Base-by-base conservation (phyloP, 2,797 vertebrate genomes). In the Melanotaenia pygmaea region DNA sequence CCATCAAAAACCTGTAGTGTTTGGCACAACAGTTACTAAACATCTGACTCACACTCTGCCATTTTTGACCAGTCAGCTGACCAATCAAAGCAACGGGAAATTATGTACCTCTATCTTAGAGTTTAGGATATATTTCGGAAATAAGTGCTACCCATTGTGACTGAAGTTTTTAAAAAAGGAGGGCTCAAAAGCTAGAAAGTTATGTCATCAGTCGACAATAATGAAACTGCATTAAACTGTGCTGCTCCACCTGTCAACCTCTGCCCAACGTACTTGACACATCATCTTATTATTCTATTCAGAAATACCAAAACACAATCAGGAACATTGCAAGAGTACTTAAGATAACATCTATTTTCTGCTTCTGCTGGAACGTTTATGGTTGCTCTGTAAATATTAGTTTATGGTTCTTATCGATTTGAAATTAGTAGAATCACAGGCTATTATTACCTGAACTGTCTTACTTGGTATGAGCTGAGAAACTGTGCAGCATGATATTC, bases 21-120 rank as follows among this genome's bases (percentile, higher is more conserved):
- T 26, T 38, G 50, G 50, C n/a, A 20, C 14, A 18, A 53, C 50
- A 37, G 35, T 35, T n/a, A 24, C 50, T 16, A 14, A 54, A 9
- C 32, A 65, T 65, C 62, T 64, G 62, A 45, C 30, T 51, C 62
- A 51, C 20, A 37, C 14, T 13, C 43, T 45, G 43, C 5, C 43
- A 45, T 20, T 20, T 13, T 45, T 45, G 16, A 45, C 43, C 43
- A 45, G 43, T 20, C 16, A 45, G 18, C 26, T 54, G 53, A 54
- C 24, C 24, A 62, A 62, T 62, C 28, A 50, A 43, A 64, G 60
- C 26, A 43, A 45, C 6, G 18, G 18, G 18, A 18, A 18, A 20
- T 45, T 8, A 9, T 47, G 43, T 20, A 28, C 30, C n/a, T 12
- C 16, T 38, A 30, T 30, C 28, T 30, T 30, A 30, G 28, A 30